A percentile compares a stretch with the other conserved stretches of the same genome.
phyloP scores from a whole-genome alignment of 2,888 invertebrate genomes.

The Acanthosepion esculentum region DNA sequence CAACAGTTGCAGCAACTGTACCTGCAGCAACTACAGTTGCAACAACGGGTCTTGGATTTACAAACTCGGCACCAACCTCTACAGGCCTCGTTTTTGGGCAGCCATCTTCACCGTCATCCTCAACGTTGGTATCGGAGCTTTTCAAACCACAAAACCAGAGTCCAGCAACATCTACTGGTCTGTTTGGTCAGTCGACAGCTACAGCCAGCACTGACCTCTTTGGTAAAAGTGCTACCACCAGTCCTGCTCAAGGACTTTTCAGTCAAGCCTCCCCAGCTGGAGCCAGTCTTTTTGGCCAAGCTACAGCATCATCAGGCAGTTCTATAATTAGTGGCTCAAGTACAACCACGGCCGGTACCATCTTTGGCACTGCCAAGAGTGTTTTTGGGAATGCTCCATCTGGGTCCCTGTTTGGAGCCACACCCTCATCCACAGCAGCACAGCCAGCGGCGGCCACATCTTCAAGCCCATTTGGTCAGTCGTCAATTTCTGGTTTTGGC shows the following conservation, averaged over 20 bases:
- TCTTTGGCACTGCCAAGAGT: background rate
- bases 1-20: conserved; percentile 50
- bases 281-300: conserved; percentile 2
- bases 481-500: conserved; percentile 56
- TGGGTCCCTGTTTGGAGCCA: background rate
- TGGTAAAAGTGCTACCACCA: conserved; percentile 52
- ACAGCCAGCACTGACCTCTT: conserved; percentile 50
- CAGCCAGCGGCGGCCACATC: conserved; percentile 49
- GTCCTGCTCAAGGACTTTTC: conserved; percentile 42
- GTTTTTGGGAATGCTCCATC: background rate
- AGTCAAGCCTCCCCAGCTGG: background rate
- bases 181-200: conserved; percentile 49
- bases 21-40: background rate
- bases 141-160: conserved; percentile 33
- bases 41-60: background rate
- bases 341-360: background rate
- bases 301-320: background rate
- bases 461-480: conserved; percentile 36
- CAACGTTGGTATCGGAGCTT: background rate
- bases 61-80: background rate
- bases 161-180: conserved; percentile 43
- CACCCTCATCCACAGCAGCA: background rate
- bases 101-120: background rate
- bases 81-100: background rate
- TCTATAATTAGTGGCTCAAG: background rate